These are phyloP conservation scores for Stictocephala bisonia DNA, from an alignment of 2,888 invertebrate genomes.

Conservation along the genomic window DNA sequence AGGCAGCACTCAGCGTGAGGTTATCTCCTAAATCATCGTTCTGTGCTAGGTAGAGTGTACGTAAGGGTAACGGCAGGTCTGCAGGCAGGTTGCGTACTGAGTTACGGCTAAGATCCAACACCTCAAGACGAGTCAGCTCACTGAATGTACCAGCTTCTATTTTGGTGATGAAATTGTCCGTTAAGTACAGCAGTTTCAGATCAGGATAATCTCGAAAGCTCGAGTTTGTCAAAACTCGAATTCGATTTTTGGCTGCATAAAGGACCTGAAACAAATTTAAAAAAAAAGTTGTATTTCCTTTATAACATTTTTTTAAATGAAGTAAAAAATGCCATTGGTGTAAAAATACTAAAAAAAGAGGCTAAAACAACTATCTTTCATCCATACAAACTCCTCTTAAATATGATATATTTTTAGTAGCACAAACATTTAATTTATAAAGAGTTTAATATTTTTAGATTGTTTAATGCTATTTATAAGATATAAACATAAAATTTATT, in stretches of 20 bases:
- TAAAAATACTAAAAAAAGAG: too few species aligned
- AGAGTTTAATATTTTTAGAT: too few species aligned
- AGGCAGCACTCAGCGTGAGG: constrained; percentile 69
- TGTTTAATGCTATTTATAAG: too few species aligned
- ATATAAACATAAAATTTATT: too few species aligned
- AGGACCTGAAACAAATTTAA: constrained; percentile 68
- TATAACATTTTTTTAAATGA: too few species aligned
- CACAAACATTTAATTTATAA: too few species aligned
- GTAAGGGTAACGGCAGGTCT: constrained; percentile 68
- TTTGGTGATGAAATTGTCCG: constrained; percentile 70
- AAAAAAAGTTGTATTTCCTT: too few species aligned
- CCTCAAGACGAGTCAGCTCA: constrained; percentile 67
- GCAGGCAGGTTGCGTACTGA: constrained; percentile 68
- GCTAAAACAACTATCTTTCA: too few species aligned
- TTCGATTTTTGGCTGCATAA: constrained; percentile 70
- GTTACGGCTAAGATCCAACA: constrained; percentile 70
- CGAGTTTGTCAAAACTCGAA: constrained; percentile 67
- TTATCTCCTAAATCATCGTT: constrained; percentile 67
- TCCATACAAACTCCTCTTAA: too few species aligned
- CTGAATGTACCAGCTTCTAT: constrained; percentile 70
- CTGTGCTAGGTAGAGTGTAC: constrained; percentile 71
- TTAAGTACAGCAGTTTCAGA: constrained; percentile 69
- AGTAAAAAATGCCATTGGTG: too few species aligned
- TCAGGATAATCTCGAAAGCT: constrained; percentile 68
- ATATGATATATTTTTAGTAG: too few species aligned